Evolutionary conservation across 1,140 invertebrate species (phyloP).

Genomic region (Penaeus chinensis): DNA sequence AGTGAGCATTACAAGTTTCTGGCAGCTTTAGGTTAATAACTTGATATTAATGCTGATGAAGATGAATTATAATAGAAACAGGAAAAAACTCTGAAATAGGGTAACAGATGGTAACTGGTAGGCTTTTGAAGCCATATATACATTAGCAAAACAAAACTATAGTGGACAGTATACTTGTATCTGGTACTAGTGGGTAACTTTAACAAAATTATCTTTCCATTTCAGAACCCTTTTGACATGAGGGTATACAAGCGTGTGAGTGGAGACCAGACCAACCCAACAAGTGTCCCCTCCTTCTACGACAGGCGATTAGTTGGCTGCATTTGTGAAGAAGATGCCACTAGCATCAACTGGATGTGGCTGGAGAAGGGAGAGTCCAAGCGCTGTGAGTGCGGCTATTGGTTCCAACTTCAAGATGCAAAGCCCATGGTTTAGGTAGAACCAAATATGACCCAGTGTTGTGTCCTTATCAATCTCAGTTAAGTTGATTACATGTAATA

Average conservation of each 20-base stretch:
- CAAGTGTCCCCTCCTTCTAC: constrained; percentile 88
- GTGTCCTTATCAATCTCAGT: not conserved
- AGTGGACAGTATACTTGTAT: not conserved
- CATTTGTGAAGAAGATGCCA: constrained; percentile 94
- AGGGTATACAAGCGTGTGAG: constrained; percentile 81
- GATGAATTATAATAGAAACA: no score
- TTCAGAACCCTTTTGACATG: constrained; percentile 88
- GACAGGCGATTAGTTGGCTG: constrained; percentile 93
- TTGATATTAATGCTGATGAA: no score
- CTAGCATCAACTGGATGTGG: constrained; percentile 93
- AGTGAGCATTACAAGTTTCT: no score
- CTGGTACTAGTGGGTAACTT: not conserved
- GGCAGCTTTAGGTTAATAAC: no score
- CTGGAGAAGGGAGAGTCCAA: constrained; percentile 87
- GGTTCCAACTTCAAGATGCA: constrained; percentile 89
- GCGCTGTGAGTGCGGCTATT: constrained; percentile 94
- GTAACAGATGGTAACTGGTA: no score
- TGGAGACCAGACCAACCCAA: constrained; percentile 88
- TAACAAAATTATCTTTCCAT: constrained; percentile 59
- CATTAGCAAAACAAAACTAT: not conserved
- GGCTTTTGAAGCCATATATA: not conserved
- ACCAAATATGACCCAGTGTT: not conserved
- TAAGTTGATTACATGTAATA: constrained; percentile 72
- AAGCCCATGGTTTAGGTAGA: constrained; percentile 65
- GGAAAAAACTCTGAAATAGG: no score